Evolutionary conservation across 2,113 vertebrate genomes (phyloP).

Genomic region (Machaerirhynchus nigripectus): DNA sequence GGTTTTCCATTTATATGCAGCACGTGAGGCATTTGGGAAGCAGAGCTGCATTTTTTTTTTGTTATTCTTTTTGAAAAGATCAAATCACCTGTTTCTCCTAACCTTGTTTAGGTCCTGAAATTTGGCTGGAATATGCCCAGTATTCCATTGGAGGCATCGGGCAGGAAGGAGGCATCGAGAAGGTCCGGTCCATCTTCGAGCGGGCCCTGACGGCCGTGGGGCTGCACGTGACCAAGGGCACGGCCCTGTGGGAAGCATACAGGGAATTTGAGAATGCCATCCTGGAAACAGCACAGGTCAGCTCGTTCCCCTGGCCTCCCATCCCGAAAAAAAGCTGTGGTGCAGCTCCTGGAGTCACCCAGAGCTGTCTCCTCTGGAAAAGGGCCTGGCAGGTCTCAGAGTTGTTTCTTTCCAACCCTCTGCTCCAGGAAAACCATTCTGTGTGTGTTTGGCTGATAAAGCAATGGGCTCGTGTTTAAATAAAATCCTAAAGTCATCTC

Average conservation of each 20-base stretch:
- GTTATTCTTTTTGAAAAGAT: fast-evolving
- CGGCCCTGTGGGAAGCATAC: slow-evolving; percentile 91
- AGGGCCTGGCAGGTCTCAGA: fast-evolving
- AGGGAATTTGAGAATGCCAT: slow-evolving; percentile 95
- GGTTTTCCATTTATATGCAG: fast-evolving
- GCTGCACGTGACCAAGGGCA: slow-evolving; percentile 91
- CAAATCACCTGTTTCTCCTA: neutral
- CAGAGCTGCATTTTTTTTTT: too few species aligned
- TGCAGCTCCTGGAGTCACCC: neutral
- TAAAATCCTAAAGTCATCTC: neutral
- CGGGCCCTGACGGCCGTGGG: slow-evolving; percentile 89
- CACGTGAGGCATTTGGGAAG: fast-evolving
- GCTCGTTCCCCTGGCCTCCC: neutral
- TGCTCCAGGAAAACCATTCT: neutral
- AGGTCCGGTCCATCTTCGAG: slow-evolving; percentile 88
- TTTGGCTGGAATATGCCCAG: slow-evolving; percentile 97
- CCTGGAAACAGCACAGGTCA: slow-evolving; percentile 89
- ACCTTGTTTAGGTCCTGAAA: slow-evolving; percentile 84
- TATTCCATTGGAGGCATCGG: slow-evolving; percentile 96
- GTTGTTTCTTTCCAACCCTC: neutral
- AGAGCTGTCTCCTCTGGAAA: neutral
- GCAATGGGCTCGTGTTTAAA: neutral
- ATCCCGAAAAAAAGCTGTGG: neutral
- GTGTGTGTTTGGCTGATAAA: neutral
- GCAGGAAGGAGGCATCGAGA: slow-evolving; percentile 87